Base-by-base conservation (phyloP, 2,888 invertebrate species). In the Ditylenchus weischeri region DNA sequence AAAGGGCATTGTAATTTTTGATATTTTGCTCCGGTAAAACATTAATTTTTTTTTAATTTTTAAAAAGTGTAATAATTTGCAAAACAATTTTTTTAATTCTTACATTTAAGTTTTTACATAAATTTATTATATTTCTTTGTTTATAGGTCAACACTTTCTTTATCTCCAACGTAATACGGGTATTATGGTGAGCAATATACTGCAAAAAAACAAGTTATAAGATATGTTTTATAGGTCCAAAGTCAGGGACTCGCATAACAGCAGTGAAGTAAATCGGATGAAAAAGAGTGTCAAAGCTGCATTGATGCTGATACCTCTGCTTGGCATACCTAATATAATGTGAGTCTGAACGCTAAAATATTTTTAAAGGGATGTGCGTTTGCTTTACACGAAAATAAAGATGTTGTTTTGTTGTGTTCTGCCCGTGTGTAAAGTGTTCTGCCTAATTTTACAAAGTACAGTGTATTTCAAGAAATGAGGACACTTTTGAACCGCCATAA, bases 221-320 rank as follows among this genome's bases (percentile, higher is more conserved):
- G 15, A 3, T 15, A 15, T 43, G 15, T 10, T 43, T 43, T 43
- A 43, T 8, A 43, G 43, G 43, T 79, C 82, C 63, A 86, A 86
- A 75, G 79, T 86, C 23, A 75, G 84, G 59, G 84, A 85, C 66
- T 84, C 84, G 43, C 83, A 84, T 69, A 83, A 84, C 47, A 74
- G 77, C 21, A 84, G 84, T 49, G 86, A 86, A 74, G 82, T 84
- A 48, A 83, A 84, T n/a, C 84, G 84, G 77, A 83, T 86, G 70
- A 84, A 84, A 72, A 86, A 86, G 77, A 85, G 85, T 35, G 85
- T 85, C 6, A 86, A 86, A 74, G 86, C 86, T 0, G 86, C 86
- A 11, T 79, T 86, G 67, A 84, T 86, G 72, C 75, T 86, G 29
- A 79, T 86, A 54, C 86, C 86, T 5, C 76, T 86, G 65, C 81